Evolutionary conservation across 1,140 invertebrate genomes (phyloP).

Genomic region (Eumaeus atala): DNA sequence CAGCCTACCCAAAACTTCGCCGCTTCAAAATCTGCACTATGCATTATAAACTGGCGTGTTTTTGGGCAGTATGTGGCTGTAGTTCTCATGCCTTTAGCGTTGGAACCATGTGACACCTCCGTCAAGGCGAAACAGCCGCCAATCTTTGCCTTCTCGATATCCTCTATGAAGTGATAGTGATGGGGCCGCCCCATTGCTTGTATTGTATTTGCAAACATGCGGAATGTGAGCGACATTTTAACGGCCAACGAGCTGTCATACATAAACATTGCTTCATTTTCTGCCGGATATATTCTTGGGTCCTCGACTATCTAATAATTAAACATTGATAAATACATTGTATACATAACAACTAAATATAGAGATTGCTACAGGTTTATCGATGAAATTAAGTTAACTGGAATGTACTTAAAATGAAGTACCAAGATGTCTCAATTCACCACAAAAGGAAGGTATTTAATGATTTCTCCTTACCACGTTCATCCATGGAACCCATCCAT

Average conservation of each 20-base stretch:
- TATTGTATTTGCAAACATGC: slow-evolving; percentile 75
- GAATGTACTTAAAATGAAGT: too few species aligned
- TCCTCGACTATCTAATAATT: slow-evolving; percentile 61
- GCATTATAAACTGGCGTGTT: slow-evolving; percentile 85
- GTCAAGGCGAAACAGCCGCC: slow-evolving; percentile 88
- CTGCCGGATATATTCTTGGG: slow-evolving; percentile 63
- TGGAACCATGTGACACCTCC: slow-evolving; percentile 91
- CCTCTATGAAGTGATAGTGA: slow-evolving; percentile 77
- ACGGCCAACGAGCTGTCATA: slow-evolving; percentile 82
- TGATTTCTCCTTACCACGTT: too few species aligned
- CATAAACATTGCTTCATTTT: slow-evolving; percentile 77
- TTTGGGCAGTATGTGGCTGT: slow-evolving; percentile 85
- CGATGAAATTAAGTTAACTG: too few species aligned
- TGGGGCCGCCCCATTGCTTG: slow-evolving; percentile 74
- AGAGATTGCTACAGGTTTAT: too few species aligned
- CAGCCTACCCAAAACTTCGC: slow-evolving; percentile 90
- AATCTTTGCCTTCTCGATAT: slow-evolving; percentile 75
- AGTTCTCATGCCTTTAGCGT: slow-evolving; percentile 88
- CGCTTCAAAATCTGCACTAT: slow-evolving; percentile 89
- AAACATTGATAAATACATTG: too few species aligned
- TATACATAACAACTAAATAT: too few species aligned
- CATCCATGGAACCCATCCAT: too few species aligned
- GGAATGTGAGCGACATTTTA: slow-evolving; percentile 77
- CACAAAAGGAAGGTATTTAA: too few species aligned
- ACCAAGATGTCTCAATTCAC: too few species aligned